phyloP scores from a whole-genome alignment of 2,797 vertebrate species.

The Gorsachius magnificus region DNA sequence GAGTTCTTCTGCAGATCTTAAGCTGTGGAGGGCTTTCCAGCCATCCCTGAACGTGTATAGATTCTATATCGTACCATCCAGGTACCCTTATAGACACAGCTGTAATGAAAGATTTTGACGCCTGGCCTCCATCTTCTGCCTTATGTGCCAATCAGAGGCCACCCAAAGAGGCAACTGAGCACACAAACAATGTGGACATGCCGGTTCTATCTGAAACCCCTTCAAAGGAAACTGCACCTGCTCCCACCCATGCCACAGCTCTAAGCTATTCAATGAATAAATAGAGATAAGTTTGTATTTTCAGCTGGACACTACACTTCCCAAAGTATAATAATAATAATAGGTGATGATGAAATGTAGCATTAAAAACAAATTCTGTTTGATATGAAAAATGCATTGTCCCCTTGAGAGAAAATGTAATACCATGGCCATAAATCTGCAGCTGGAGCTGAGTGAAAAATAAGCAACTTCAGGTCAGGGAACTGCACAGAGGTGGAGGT shows the following conservation, averaged over 20 bases:
- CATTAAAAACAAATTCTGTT: constrained; percentile 6
- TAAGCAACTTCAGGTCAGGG: constrained; percentile 11
- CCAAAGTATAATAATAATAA: background rate
- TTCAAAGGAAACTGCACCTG: background rate
- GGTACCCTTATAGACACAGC: background rate
- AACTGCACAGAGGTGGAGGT: background rate
- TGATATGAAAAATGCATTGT: constrained; percentile 24
- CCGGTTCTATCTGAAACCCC: background rate
- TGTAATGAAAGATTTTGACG: background rate
- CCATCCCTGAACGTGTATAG: background rate
- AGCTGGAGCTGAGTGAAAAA: background rate
- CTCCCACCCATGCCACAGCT: background rate
- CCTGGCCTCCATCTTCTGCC: background rate
- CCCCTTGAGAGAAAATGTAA: constrained; percentile 22
- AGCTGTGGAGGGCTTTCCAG: background rate
- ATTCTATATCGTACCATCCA: background rate
- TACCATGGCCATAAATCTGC: background rate
- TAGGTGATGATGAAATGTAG: constrained; percentile 23
- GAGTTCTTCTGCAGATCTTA: background rate
- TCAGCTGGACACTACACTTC: background rate
- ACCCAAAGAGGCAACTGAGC: background rate
- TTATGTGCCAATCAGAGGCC: background rate
- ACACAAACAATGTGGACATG: background rate
- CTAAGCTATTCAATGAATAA: background rate
- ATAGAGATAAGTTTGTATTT: background rate